Evolutionary conservation across 1,140 invertebrate species (phyloP), one percentile per base, ranked within the genome.

Genomic region (Thalassaphorura encarpata): DNA sequence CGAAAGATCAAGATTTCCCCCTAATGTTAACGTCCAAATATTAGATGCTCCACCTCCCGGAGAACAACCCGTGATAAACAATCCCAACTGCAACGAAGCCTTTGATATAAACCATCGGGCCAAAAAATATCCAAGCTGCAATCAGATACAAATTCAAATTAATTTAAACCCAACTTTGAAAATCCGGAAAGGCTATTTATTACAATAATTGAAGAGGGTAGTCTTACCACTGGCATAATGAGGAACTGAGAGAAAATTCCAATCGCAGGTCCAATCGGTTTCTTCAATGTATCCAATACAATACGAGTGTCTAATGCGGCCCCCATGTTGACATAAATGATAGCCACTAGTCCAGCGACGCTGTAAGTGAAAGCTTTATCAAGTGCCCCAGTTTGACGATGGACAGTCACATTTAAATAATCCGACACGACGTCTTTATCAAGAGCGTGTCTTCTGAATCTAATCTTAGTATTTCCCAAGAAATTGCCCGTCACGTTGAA

Each of bases 21-120:
- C 84, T 0, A 97, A 70, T 28, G 93, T 77, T 55, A 87, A 79
- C 1, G 89, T 88, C 89, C 92, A 96, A 63, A 94, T 90, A 69
- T 97, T 97, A n/a, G 89, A 94, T 13, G 90, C 88, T 1, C 90
- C 91, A 1, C 92, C 92, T 28, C 85, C 90, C 16, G 92, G 92
- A 53, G 85, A 82, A 45, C 90, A 86, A 1, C 90, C 92, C 2
- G 87, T 87, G 65, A 92, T 88, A 73, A 96, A 96, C 67, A 96
- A 77, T 0, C 92, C 92, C 60, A 95, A 73, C 54, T 83, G 81
- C 76, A 91, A 77, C 54, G 80, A 78, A 19, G 81, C 73, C 51
- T 77, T 67, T 1, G 82, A 79, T 69, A 90, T 91, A 11, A 93
- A 70, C 16, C 83, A 61, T 54, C 79, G 75, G 2, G 83, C 86